A percentile compares a stretch with the other conserved stretches of the same genome.
Evolutionary conservation across 2,888 invertebrate species (phyloP).

Genomic region (Pristionchus arcanus): DNA sequence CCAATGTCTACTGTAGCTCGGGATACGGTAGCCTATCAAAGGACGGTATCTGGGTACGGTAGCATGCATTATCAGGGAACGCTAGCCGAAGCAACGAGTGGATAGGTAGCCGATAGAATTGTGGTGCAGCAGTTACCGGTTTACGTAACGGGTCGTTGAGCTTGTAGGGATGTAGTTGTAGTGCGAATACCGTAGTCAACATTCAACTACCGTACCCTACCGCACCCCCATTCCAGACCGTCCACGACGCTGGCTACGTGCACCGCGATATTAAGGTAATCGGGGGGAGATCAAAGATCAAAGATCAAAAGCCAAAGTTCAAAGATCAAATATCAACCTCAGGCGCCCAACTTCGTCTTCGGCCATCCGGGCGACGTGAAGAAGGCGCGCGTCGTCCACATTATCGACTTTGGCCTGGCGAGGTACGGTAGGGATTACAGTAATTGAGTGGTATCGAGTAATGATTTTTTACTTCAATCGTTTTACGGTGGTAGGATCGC

Average conservation of each 20-base stretch:
- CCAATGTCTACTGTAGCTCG: no score
- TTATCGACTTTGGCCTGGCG: slow-evolving; percentile 53
- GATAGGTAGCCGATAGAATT: neutral
- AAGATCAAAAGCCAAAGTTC: neutral
- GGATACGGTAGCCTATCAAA: neutral
- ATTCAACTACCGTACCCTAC: slow-evolving; percentile 48
- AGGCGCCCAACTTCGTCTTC: slow-evolving; percentile 50
- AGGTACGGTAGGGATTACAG: neutral
- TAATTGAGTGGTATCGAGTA: neutral
- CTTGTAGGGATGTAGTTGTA: no score
- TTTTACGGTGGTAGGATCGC: no score
- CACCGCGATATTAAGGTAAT: slow-evolving; percentile 51
- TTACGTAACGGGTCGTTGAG: no score
- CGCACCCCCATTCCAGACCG: neutral
- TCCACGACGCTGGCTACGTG: slow-evolving; percentile 49
- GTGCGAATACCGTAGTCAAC: neutral
- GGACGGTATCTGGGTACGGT: no score
- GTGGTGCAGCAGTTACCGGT: no score
- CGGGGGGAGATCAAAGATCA: no score
- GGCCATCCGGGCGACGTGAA: slow-evolving; percentile 36
- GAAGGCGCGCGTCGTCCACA: slow-evolving; percentile 43
- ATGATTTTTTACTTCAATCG: no score
- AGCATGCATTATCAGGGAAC: no score
- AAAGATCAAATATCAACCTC: slow-evolving; percentile 4
- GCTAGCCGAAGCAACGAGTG: no score